phyloP scores from a whole-genome alignment of 2,113 vertebrate genomes.

The Lepus americanus region DNA sequence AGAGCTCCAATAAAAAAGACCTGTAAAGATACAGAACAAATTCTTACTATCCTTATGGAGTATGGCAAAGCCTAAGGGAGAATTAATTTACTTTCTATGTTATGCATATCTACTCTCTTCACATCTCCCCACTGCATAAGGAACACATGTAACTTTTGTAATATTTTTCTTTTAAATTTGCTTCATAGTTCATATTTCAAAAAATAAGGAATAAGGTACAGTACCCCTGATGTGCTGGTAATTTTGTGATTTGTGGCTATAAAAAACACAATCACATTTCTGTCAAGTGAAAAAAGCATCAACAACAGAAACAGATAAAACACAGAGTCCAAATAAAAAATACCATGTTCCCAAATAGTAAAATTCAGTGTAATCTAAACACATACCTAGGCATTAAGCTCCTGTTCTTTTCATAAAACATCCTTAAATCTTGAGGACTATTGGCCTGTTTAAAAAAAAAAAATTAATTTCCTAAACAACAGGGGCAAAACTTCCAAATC shows the following conservation, averaged over 20 bases:
- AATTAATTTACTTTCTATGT: neutral
- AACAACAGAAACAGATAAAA: slow-evolving; percentile 43
- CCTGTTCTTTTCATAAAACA: slow-evolving; percentile 99
- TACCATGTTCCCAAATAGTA: neutral
- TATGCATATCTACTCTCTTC: neutral
- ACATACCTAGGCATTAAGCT: slow-evolving; percentile 95
- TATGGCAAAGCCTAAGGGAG: neutral
- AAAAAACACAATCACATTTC: neutral
- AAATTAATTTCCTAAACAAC: slow-evolving; percentile 66
- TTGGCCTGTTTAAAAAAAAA: slow-evolving; percentile 91
- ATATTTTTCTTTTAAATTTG: neutral
- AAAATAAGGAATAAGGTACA: neutral
- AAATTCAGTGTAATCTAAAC: slow-evolving; percentile 44
- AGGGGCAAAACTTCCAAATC: slow-evolving; percentile 50
- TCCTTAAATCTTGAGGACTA: slow-evolving; percentile 97
- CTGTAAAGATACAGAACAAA: slow-evolving; percentile 42
- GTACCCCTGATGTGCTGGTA: neutral
- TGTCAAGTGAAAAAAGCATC: neutral
- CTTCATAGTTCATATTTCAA: slow-evolving; percentile 22
- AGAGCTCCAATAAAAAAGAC: neutral
- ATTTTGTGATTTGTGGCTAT: slow-evolving; percentile 45
- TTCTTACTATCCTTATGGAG: neutral
- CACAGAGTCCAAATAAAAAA: slow-evolving; percentile 47
- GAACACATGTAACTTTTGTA: neutral
- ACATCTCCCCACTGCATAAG: neutral